These are phyloP conservation scores for Colaptes auratus DNA, from an alignment of 2,113 vertebrate species.

Conservation along the genomic window DNA sequence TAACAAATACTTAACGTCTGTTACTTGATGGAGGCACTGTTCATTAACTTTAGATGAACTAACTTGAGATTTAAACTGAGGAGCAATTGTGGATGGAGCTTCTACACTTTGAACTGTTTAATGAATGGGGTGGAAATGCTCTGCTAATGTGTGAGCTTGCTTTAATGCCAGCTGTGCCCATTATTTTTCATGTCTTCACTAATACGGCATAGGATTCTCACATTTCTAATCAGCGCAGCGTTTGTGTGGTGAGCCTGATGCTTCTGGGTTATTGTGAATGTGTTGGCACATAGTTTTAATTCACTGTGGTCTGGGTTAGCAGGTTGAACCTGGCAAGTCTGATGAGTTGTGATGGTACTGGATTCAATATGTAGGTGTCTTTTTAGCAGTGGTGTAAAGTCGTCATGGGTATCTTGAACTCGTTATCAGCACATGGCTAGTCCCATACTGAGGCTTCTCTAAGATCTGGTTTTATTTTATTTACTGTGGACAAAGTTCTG, in stretches of 20 bases:
- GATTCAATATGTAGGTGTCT: background rate
- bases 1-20: background rate
- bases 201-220: background rate
- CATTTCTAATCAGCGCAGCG: background rate
- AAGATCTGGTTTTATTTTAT: background rate
- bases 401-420: background rate
- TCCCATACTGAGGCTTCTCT: background rate
- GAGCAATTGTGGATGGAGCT: background rate
- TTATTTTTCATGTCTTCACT: background rate
- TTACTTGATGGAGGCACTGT: background rate
- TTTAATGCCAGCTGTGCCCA: background rate
- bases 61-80: background rate
- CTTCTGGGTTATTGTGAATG: background rate
- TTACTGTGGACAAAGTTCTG: background rate
- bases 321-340: background rate
- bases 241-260: background rate
- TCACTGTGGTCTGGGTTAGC: background rate
- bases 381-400: background rate
- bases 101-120: background rate
- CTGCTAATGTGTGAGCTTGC: background rate
- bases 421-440: fast-evolving
- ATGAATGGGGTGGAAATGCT: background rate
- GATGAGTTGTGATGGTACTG: background rate
- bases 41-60: background rate
- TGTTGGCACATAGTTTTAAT: background rate